Conservation (phyloP, 1,140 invertebrate genomes). For the Lepidurus arcticus region DNA sequence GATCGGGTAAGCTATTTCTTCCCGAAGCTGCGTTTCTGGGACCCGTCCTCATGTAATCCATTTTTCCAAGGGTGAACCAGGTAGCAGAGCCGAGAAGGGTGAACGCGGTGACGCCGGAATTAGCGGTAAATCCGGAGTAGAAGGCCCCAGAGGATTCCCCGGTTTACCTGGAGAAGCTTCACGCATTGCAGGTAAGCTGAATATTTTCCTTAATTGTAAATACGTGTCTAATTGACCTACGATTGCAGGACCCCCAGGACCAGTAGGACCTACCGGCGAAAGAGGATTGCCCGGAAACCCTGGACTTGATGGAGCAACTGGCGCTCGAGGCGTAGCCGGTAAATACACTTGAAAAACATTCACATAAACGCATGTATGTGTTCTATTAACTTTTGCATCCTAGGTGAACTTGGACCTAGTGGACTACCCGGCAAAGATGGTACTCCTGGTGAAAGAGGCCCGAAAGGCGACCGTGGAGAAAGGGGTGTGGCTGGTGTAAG, state of each 20-base stretch:
- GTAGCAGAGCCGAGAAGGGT: constrained; percentile 38
- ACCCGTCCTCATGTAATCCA: not conserved
- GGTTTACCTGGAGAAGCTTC: constrained; percentile 26
- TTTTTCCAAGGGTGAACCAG: constrained; percentile 38
- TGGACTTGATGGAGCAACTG: constrained; percentile 42
- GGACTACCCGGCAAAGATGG: constrained; percentile 37
- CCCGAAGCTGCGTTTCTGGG: not conserved
- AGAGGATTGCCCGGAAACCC: constrained; percentile 41
- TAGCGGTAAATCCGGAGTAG: constrained; percentile 39
- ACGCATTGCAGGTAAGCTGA: constrained; percentile 12
- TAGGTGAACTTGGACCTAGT: constrained; percentile 37
- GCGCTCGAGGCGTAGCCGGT: not conserved
- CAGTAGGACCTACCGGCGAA: constrained; percentile 39
- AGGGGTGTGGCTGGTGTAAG: constrained; percentile 40
- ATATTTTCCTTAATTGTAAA: not conserved
- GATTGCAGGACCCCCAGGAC: constrained; percentile 39
- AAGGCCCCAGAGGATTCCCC: constrained; percentile 20
- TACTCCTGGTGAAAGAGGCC: constrained; percentile 39
- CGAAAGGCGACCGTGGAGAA: constrained; percentile 46
- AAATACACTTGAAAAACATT: constrained; percentile 28
- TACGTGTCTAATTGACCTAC: not conserved
- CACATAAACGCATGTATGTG: constrained; percentile 37
- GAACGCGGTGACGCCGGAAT: constrained; percentile 38
- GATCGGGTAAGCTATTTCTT: constrained; percentile 27
- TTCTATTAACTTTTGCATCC: constrained; percentile 37